phyloP scores from a whole-genome alignment of 2,888 invertebrate genomes.

The Orthonevra nobilis region DNA sequence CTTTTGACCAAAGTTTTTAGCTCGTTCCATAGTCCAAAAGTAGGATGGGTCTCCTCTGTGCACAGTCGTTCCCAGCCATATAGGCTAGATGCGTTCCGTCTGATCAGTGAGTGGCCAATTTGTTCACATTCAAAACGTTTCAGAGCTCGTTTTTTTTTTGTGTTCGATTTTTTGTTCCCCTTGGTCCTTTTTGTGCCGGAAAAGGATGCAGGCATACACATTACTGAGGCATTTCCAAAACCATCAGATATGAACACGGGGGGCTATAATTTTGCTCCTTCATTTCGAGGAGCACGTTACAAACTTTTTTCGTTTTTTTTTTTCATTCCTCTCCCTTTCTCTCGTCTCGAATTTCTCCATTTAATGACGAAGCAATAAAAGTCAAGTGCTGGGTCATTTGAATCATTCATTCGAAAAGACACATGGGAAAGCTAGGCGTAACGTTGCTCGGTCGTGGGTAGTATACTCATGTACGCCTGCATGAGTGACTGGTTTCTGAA shows the following conservation, averaged over 20 bases:
- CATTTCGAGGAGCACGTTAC: slow-evolving; percentile 4
- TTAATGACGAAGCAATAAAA: slow-evolving; percentile 68
- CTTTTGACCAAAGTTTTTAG: slow-evolving; percentile 71
- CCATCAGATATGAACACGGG: slow-evolving; percentile 47
- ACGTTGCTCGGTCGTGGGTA: too few relatives aligned
- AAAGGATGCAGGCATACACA: not conserved
- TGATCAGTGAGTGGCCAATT: slow-evolving; percentile 56
- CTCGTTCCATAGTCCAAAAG: slow-evolving; percentile 56
- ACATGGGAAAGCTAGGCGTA: slow-evolving; percentile 16
- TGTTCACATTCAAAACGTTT: slow-evolving; percentile 49
- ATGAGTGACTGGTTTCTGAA: slow-evolving; percentile 50
- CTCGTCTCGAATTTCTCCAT: slow-evolving; percentile 48
- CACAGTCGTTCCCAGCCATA: slow-evolving; percentile 10
- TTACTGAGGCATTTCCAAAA: not conserved
- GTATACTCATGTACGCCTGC: not conserved
- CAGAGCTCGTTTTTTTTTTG: slow-evolving; percentile 1
- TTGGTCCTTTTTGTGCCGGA: too few relatives aligned
- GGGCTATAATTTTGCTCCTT: slow-evolving; percentile 48
- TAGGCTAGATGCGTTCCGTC: slow-evolving; percentile 38
- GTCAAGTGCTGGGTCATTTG: slow-evolving; percentile 67
- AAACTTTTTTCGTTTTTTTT: too few relatives aligned
- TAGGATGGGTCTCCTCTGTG: too few relatives aligned
- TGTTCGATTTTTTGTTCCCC: not conserved
- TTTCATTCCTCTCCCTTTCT: not conserved
- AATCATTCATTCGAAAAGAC: slow-evolving; percentile 68